Base-by-base conservation (phyloP, 2,888 invertebrate genomes). In the Melanchra persicariae region DNA sequence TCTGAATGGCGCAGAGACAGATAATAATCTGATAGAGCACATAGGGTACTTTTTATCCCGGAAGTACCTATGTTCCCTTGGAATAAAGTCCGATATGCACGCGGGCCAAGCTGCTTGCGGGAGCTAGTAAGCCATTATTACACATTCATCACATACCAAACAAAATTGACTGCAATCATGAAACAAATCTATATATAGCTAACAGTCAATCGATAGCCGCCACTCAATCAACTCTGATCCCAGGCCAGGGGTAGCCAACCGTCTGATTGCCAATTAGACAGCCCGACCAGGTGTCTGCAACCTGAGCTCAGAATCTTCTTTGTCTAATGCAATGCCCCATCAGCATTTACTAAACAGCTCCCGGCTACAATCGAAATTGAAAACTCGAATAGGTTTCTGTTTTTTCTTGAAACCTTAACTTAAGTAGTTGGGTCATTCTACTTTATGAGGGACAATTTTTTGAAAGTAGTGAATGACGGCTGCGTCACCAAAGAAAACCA, bases 241-340 rank as follows among this genome's bases (percentile, higher is more conserved):
- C 66, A 71, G 78, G 81, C 78, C 77, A 75, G 77, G 74, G 85
- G 87, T 86, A 87, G 84, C 85, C 86, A 89, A 87, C 88, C 89
- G 89, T 89, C 89, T 91, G 91, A 92, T 91, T 91, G 90, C 82
- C 91, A 92, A 92, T 91, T 91, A 91, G 84, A 82, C 74, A 79
- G 82, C 79, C 83, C 81, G 81, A 75, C 84, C 90, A 91, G 91
- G 90, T 91, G 89, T 86, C 82, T 82, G 82, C 72, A 70, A 80
- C 63, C 70, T 62, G 61, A 65, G 83, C 81, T 85, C 77, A 77
- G 80, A 83, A 85, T 86, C 80, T 84, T 82, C 82, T 87, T 86
- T 81, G 85, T 87, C 81, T 88, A 87, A 87, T 75, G 78, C 79
- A 84, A 80, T 71, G 85, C 87, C 67, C 74, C 79, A 87, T 89